A percentile compares a stretch with the other conserved stretches of the same genome.
Conservation (phyloP, 2,113 vertebrate species). For the Echinops telfairi region DNA sequence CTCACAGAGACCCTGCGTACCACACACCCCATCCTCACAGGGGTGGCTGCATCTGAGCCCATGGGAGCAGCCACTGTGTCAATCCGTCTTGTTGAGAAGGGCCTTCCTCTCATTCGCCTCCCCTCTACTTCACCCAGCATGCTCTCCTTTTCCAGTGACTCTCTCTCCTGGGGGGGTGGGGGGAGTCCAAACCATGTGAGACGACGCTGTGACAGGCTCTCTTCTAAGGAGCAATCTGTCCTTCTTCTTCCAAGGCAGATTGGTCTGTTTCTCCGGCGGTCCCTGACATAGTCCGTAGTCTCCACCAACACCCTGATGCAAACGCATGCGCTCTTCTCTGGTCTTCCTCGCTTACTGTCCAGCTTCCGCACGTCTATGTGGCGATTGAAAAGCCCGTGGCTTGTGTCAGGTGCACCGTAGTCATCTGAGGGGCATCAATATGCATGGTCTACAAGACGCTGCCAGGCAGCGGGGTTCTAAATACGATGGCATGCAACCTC, state of each 20-base stretch:
- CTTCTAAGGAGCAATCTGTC: not conserved
- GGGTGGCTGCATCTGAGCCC: too few species aligned
- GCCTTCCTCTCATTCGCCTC: not conserved
- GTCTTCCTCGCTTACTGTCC: not conserved
- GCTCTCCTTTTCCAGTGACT: not conserved
- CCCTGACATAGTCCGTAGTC: not conserved
- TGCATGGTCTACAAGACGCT: not conserved
- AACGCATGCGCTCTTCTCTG: not conserved
- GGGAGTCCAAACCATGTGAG: not conserved
- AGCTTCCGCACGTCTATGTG: not conserved
- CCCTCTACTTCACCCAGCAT: not conserved
- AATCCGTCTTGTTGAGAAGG: not conserved
- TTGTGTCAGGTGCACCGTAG: not conserved
- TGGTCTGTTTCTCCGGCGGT: not conserved
- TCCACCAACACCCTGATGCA: not conserved
- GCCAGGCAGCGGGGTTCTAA: not conserved
- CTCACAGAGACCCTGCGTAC: too few species aligned
- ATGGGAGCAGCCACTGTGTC: too few species aligned
- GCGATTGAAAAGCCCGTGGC: not conserved
- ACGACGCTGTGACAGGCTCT: not conserved
- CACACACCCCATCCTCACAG: too few species aligned
- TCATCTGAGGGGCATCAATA: not conserved
- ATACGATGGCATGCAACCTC: slow-evolving; percentile 3
- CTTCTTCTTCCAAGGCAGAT: not conserved
- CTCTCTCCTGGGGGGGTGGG: not conserved